Percentiles rank a stretch among this genome's conserved stretches.
phyloP scores from a whole-genome alignment of 2,888 invertebrate genomes.

The Andrena haemorrhoa region DNA sequence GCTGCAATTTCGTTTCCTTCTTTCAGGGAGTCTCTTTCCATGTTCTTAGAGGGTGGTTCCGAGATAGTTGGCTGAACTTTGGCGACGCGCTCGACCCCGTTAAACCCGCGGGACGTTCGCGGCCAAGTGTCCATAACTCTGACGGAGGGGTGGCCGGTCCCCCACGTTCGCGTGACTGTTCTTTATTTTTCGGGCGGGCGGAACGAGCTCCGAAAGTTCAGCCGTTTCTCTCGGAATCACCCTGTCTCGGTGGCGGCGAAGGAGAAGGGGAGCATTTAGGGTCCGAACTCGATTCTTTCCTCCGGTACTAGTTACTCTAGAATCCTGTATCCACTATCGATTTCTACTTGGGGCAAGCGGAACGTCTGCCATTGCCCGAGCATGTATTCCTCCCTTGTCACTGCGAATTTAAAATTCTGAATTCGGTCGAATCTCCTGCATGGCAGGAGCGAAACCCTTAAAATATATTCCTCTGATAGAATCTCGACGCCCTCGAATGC shows the following conservation, averaged over 20 bases:
- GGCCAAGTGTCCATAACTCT: no score
- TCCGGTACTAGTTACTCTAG: neutral
- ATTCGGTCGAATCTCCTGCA: no score
- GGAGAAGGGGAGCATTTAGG: slow-evolving; percentile 9
- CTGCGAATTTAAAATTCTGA: neutral
- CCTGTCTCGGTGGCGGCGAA: slow-evolving; percentile 18
- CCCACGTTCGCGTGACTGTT: neutral
- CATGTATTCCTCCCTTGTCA: neutral
- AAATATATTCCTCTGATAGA: neutral
- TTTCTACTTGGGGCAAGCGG: no score
- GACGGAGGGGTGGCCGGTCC: neutral
- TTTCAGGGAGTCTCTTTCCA: slow-evolving; percentile 14
- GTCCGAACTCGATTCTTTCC: neutral
- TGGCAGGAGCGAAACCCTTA: neutral
- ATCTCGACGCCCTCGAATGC: neutral
- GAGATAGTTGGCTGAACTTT: slow-evolving; percentile 25
- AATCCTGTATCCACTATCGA: neutral
- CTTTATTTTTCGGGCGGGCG: neutral
- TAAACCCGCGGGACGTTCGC: neutral
- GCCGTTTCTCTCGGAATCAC: slow-evolving; percentile 19
- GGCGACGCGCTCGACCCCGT: neutral
- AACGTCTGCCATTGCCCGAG: no score
- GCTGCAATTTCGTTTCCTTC: slow-evolving; percentile 86
- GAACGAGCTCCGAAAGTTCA: slow-evolving; percentile 25
- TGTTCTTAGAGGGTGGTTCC: slow-evolving; percentile 24